Percentiles rank a stretch among this genome's conserved stretches.
Conservation (phyloP, 2,797 vertebrate species). For the Parauchenoglanis punctatus region DNA sequence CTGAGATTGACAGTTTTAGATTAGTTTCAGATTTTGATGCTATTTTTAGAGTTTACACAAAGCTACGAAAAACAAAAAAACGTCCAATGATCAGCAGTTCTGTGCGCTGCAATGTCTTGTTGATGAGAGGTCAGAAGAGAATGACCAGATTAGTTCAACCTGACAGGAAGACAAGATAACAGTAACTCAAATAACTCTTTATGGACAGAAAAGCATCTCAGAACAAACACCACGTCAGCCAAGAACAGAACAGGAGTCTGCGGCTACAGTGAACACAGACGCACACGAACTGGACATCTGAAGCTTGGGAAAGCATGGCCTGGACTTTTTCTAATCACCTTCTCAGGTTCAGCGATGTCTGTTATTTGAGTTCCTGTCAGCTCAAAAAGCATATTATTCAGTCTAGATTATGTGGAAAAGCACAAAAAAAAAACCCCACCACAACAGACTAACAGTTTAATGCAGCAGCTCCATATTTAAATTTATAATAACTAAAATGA, state of each 20-base stretch:
- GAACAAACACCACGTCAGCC: not conserved
- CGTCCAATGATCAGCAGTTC: not conserved
- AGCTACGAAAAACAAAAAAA: not conserved
- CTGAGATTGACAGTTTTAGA: not conserved
- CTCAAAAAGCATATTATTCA: not conserved
- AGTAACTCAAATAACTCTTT: not conserved
- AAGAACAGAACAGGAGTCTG: not conserved
- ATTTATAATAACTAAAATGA: not conserved
- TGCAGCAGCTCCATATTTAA: not conserved
- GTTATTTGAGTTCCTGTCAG: not conserved
- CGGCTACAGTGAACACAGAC: not conserved
- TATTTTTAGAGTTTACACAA: not conserved
- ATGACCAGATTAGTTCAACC: not conserved
- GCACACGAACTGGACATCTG: not conserved
- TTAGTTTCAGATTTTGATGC: no score
- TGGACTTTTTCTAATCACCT: not conserved
- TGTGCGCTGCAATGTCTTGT: not conserved
- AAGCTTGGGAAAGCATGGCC: not conserved
- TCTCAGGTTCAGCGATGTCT: not conserved
- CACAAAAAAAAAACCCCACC: no score
- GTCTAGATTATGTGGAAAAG: not conserved
- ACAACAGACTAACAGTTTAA: not conserved
- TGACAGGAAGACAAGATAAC: not conserved
- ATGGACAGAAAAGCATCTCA: not conserved
- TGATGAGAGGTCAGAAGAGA: not conserved